A percentile compares a stretch with the other conserved stretches of the same genome.
Evolutionary conservation across 1,140 invertebrate species (phyloP).

Genomic region (Rhyacophila brunnea): DNA sequence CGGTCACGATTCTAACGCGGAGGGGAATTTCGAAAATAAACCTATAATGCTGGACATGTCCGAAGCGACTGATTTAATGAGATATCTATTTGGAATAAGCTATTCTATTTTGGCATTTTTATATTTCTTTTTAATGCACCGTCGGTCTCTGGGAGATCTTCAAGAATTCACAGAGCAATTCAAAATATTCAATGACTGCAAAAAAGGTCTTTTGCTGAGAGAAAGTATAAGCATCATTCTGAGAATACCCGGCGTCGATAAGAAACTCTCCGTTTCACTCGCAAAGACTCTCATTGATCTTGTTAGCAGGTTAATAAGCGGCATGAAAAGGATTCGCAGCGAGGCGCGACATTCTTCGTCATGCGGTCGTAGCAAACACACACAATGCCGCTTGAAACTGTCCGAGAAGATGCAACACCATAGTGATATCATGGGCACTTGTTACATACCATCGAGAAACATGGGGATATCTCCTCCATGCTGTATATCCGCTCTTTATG

Average conservation of each 20-base stretch:
- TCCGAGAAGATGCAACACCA: conserved; percentile 57
- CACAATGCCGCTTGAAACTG: conserved; percentile 46
- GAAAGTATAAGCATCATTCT: conserved; percentile 59
- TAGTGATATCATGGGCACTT: conserved; percentile 55
- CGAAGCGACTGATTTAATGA: conserved; percentile 52
- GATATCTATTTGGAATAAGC: conserved; percentile 61
- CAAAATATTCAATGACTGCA: conserved; percentile 59
- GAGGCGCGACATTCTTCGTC: conserved; percentile 57
- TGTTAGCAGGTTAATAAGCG: conserved; percentile 57
- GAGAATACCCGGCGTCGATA: conserved; percentile 48
- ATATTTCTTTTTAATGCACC: conserved; percentile 60
- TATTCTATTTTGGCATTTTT: conserved; percentile 62
- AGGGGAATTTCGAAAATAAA: conserved; percentile 19
- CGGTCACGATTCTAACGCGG: conserved; percentile 35
- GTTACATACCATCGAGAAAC: conserved; percentile 34
- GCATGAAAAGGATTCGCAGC: conserved; percentile 57
- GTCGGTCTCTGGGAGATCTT: conserved; percentile 54
- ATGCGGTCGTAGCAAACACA: conserved; percentile 55
- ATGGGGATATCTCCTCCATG: conserved; percentile 44
- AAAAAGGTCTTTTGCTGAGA: conserved; percentile 57
- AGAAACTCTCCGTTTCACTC: conserved; percentile 45
- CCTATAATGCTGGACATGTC: neutral
- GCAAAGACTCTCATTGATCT: conserved; percentile 59
- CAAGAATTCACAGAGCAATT: conserved; percentile 62
- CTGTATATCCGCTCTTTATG: conserved; percentile 59